Evolutionary conservation across 2,888 invertebrate species (phyloP).

Genomic region (Megamerina dolium): DNA sequence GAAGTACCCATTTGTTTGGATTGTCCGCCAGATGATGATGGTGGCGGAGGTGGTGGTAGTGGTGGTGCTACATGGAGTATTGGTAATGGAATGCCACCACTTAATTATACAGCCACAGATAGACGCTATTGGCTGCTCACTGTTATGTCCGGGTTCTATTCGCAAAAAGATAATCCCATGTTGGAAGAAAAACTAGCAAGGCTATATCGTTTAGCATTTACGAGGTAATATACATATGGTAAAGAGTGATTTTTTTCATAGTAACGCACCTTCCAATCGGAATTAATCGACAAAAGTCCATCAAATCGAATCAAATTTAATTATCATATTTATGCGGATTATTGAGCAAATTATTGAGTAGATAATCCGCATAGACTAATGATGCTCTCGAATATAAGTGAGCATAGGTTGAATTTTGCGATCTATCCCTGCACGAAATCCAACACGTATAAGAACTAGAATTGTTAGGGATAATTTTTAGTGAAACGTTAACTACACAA

Average conservation of each 20-base stretch:
- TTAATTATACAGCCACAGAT: conserved; percentile 52
- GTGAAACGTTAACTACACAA: no score
- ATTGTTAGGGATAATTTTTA: no score
- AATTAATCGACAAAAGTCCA: neutral
- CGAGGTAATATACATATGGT: no score
- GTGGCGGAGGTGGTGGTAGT: conserved; percentile 31
- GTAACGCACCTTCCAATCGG: neutral
- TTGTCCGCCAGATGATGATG: conserved; percentile 38
- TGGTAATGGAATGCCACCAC: conserved; percentile 34
- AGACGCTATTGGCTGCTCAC: conserved; percentile 77
- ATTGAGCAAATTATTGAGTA: neutral
- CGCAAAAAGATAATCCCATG: conserved; percentile 56
- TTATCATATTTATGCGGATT: neutral
- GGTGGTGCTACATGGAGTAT: conserved; percentile 39
- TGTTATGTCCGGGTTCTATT: conserved; percentile 57
- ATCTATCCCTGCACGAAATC: no score
- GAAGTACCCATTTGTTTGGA: conserved; percentile 47
- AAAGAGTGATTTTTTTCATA: neutral
- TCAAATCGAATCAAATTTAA: neutral
- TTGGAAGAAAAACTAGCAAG: conserved; percentile 69
- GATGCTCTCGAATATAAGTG: no score
- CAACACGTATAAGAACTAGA: no score
- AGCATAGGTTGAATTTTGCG: no score
- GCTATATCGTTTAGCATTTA: conserved; percentile 74
- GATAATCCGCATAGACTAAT: no score